Evolutionary conservation across 2,113 vertebrate species (phyloP), one percentile per base, ranked within the genome.

Genomic region (Empidonax alnorum): DNA sequence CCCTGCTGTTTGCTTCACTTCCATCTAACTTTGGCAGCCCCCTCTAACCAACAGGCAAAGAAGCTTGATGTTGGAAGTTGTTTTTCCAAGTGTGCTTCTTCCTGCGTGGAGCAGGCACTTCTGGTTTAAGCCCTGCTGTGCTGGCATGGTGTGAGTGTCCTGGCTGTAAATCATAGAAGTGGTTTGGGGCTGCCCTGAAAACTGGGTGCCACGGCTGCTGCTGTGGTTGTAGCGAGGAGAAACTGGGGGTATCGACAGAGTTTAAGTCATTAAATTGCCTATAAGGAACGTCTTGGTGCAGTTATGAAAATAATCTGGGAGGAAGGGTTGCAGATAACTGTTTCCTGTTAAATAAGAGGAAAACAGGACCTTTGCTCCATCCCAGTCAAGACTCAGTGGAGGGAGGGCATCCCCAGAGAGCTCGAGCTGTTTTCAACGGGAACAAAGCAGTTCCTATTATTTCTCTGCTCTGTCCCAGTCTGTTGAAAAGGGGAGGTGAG

Each of bases 281-380:
- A 6, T 62, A 47, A 88, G 67, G 63, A 90, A 87, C 50, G 56
- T 77, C 81, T 74, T 80, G 72, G 67, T 30, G 59, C 24, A 12
- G 75, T 84, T 55, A 25, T 35, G 77, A 72, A 85, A 95, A 87
- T 93, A 94, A 94, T 50, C 84, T 72, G 89, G 10, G 93, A 95
- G 96, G 94, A 95, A 86, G 87, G 58, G 71, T 46, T 94, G 77
- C 63, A 89, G 93, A 76, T 94, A 84, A 4, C 74, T 55, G 59
- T 87, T 96, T 96, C 95, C 94, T 90, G 71, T 67, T 82, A 91
- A 95, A 90, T 66, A 76, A 55, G 58, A 90, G 82, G 31, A 1
- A 46, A 88, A 91, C 79, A 65, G 71, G 90, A 94, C 82, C 87
- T 97, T 95, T 96, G 90, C 87, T 96, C 85, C 28, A 77, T 91